Conservation (phyloP, 2,113 vertebrate species). For the Uropsilus gracilis region DNA sequence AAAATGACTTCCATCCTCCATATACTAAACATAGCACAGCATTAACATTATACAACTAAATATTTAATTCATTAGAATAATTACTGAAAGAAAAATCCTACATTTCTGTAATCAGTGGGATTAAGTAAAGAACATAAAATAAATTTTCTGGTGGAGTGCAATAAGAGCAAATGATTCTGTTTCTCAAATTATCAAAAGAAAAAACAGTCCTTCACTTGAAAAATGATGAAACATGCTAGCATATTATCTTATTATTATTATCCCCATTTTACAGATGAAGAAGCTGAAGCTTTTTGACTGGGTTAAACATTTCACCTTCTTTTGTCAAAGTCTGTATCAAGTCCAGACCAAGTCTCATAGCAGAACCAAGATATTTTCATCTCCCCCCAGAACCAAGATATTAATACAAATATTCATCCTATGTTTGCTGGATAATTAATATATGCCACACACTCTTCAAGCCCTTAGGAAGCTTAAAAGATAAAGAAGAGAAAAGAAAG, state of each 20-base stretch:
- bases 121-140: not conserved
- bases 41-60: not conserved
- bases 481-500: too few relatives aligned
- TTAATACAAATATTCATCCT: not conserved
- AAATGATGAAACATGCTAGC: not conserved
- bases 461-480: too few relatives aligned
- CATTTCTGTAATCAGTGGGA: not conserved
- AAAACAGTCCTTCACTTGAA: not conserved
- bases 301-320: not conserved
- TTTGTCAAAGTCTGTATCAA: not conserved
- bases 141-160: not conserved
- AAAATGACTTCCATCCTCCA: not conserved
- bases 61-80: conserved; percentile 6
- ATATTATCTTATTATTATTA: not conserved
- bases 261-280: not conserved
- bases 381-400: not conserved
- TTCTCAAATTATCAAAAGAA: not conserved
- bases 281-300: not conserved
- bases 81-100: not conserved
- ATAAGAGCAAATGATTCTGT: not conserved
- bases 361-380: not conserved
- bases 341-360: not conserved
- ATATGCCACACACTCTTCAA: not conserved
- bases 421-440: not conserved
- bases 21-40: not conserved